phyloP scores from a whole-genome alignment of 2,797 vertebrate species.

The Gobio occitaniae region DNA sequence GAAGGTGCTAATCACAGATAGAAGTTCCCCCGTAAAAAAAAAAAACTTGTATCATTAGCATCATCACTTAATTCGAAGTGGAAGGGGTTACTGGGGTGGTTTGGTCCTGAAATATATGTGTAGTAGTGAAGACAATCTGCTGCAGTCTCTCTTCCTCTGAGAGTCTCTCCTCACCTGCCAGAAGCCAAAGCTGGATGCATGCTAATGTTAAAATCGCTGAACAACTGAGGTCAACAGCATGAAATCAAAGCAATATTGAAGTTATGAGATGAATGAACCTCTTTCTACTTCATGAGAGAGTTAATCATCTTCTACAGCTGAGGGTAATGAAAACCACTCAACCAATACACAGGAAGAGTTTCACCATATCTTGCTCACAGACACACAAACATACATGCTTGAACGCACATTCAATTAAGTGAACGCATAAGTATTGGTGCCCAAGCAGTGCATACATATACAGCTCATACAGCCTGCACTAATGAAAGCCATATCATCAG shows the following conservation, averaged over 20 bases:
- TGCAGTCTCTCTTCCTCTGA: not conserved
- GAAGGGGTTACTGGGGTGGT: not conserved
- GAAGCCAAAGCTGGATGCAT: no score
- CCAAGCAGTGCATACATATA: not conserved
- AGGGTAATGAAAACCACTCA: conserved; percentile 34
- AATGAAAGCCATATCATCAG: conserved; percentile 9
- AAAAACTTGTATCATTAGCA: not conserved
- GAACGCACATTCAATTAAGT: not conserved
- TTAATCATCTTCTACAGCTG: conserved; percentile 55
- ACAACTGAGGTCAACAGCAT: not conserved
- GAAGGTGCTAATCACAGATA: not conserved
- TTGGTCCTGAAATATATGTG: not conserved
- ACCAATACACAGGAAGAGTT: conserved; percentile 43
- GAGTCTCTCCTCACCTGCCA: not conserved
- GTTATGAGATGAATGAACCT: conserved; percentile 12
- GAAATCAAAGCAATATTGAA: not conserved
- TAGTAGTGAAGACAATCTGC: not conserved
- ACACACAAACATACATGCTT: conserved; percentile 3
- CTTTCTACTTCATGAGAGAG: conserved; percentile 31
- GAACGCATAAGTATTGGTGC: not conserved
- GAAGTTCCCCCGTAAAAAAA: not conserved
- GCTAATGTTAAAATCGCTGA: not conserved
- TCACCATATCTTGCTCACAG: conserved; percentile 19
- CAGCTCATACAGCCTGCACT: not conserved
- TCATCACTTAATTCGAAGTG: not conserved